Base-by-base conservation (phyloP, 1,140 invertebrate genomes). In the Rhyacophila brunnea region DNA sequence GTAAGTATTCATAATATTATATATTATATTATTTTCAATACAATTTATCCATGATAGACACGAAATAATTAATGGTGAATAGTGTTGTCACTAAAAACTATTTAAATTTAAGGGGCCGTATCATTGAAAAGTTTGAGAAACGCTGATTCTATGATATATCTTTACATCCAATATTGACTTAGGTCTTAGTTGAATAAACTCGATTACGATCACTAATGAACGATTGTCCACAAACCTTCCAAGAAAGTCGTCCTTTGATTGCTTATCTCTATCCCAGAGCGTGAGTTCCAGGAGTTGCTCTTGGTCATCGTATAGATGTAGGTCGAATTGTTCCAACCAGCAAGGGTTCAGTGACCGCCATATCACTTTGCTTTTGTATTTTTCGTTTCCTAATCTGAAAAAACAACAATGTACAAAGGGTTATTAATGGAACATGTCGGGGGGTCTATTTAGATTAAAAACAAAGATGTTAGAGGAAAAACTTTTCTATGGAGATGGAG, bases 291-390 rank as follows among this genome's bases (percentile, higher is more conserved):
- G 75, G 44, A 91, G 84, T 72, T 95, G 92, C 42, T 87, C 85
- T 58, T 86, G 74, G 62, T 96, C 94, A 66, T 98, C 93, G 72
- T 93, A 99, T 6, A 98, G 81, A 72, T 98, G 95, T 6, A 99
- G 81, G 73, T 99, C 95, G 73, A 99, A 98, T 74, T 98, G 95
- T 70, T 99, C 97, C 69, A 97, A 70, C 96, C 96, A 99, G 62
- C 89, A 83, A 10, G 95, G 92, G 74, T 87, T 90, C 32, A 91
- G 73, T 0, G 90, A 89, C 70, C 92, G 89, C 79, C 87, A 88
- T 19, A 88, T 82, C 56, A 95, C 91, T 79, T 98, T 96, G 71
- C 93, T 97, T 80, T 98, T 98, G 80, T 96, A 98, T 77, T 98
- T 98, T 80, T 99, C 96, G 69, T 91, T 93, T 60, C 95, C 95